Conservation (phyloP, 2,113 vertebrate species). For the Tachuris rubrigastra region DNA sequence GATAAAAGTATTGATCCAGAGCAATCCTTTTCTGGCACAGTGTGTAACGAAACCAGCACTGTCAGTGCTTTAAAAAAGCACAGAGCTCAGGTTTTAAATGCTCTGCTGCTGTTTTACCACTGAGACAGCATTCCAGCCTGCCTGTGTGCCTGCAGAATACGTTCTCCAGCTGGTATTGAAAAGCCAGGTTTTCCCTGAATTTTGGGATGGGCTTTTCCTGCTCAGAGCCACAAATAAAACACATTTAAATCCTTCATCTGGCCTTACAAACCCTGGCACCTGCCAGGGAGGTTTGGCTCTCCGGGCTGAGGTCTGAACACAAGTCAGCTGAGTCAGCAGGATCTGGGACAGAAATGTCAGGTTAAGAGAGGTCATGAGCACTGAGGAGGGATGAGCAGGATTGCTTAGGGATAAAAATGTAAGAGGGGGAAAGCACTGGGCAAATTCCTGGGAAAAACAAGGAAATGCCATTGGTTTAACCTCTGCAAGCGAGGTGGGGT, state of each 20-base stretch:
- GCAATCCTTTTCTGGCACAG: not conserved
- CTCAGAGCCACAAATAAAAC: not conserved
- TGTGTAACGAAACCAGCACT: not conserved
- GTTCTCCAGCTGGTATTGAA: not conserved
- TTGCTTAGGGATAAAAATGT: not conserved
- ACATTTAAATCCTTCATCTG: not conserved
- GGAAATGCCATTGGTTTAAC: not conserved
- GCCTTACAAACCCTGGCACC: not conserved
- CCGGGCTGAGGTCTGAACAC: not conserved
- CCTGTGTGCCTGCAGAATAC: not conserved
- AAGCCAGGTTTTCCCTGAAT: not conserved
- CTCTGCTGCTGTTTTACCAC: not conserved
- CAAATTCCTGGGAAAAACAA: not conserved
- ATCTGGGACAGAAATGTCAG: not conserved
- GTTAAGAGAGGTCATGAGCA: not conserved
- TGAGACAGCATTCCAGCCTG: not conserved
- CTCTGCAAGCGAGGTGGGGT: not conserved
- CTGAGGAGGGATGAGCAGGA: not conserved
- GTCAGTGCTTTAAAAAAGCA: not conserved
- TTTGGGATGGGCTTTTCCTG: not conserved
- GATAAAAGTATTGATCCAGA: not conserved
- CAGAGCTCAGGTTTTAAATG: not conserved
- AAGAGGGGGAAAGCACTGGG: not conserved
- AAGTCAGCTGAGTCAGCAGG: not conserved
- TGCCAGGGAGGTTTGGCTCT: not conserved